Evolutionary conservation across 2,797 vertebrate genomes (phyloP), one percentile per base, ranked within the genome.

Genomic region (Galago senegalensis): DNA sequence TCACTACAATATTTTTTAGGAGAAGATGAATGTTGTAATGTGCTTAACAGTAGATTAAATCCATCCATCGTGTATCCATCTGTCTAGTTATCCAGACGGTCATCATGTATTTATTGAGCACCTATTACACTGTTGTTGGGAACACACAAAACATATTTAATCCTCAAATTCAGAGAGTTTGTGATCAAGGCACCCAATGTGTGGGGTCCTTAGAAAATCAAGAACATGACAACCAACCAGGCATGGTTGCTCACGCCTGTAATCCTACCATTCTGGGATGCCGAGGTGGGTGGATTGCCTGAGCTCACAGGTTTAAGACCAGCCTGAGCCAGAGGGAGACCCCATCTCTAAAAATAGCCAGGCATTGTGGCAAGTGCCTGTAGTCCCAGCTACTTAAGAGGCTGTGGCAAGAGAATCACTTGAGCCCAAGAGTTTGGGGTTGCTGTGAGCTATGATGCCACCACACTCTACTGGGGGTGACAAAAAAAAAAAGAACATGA

Each of bases 151-250:
- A 73, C 1, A 81, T 29, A 60, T 4, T 70, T 17, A 91, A 16
- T 61, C 7, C 3, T 80, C 46, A 29, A 69, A 16, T 91, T 80
- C 34, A 69, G 43, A 10, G 23, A 75, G 21, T 53, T 87, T 67
- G 80, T 58, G 72, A 91, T 77, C 46, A 67, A 87, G 29, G 17
- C 80, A 56, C 53, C n/a, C 49, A 65, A 91, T 72, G n/a, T 31
- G 34, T 49, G 5, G 37, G 56, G 11, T 27, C 89, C 11, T 93
- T 87, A 49, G 60, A n/a, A 96, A 97, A 43, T 31, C 76, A 56
- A 25, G 9, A 89, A 87, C 2, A 86, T 25, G 31, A 43, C 11
- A 82, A 3, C 13, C 23, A 16, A 14, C 49, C 49, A 53, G 49
- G 49, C 14, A 1, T 53, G 49, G 14, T 53, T 16, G 49, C 14